Evolutionary conservation across 2,113 vertebrate species (phyloP), one percentile per base, ranked within the genome.

Genomic region (Nematolebias whitei): DNA sequence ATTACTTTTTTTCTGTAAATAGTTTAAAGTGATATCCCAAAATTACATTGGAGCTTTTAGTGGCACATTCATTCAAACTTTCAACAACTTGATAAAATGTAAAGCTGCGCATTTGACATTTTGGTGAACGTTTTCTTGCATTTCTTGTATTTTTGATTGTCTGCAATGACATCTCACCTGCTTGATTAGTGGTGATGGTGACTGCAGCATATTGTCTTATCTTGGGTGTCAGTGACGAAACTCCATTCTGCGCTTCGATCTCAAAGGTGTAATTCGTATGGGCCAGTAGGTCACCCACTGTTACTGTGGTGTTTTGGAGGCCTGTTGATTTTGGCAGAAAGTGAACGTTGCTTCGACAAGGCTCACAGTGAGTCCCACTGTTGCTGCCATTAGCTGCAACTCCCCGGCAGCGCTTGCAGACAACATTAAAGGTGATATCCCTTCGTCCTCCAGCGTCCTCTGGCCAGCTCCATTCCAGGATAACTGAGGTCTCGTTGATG

Each of bases 251-350:
- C 0, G 96, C 96, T 44, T 99, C 96, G 1, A 99, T 95, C 92
- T 98, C 96, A 73, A 99, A 99, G 2, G 96, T 98, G 89, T 99
- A 99, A 93, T 98, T 98, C 24, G 96, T 99, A 73, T 99, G 98
- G 5, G 98, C 98, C 71, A 99, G 86, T 29, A 99, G 93, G 80
- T 99, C 96, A 23, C 92, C 94, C 72, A 99, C 95, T 0, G 95
- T 98, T 76, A 98, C 98, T 0, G 96, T 96, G 55, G 97, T 95
- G 91, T 98, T 98, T 70, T 91, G 91, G 68, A 99, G 94, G 23
- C 95, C 95, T 0, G 80, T 74, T 73, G 96, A 94, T 55, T 93
- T 94, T 0, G 98, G 98, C 68, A 98, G 88, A 84, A 99, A 99
- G 47, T 93, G 94, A 4, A 99, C 95, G 0, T 91, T 87, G 48